Evolutionary conservation across 2,113 vertebrate species (phyloP), one percentile per base, ranked within the genome.

Genomic region (Pholis gunnellus): DNA sequence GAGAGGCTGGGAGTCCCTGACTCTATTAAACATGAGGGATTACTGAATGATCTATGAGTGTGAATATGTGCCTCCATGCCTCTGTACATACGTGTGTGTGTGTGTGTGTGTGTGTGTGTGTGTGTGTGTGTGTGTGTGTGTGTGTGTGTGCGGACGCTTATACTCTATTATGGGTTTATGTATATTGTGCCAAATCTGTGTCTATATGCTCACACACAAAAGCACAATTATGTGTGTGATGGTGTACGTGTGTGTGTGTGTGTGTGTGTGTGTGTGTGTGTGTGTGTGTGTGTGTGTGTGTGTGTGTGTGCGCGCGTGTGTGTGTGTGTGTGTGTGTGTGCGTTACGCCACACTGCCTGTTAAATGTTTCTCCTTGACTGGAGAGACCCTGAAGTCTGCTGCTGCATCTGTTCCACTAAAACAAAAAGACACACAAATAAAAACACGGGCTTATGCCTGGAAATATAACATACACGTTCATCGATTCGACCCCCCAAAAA

Each of bases 331-430:
- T 20, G 66, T 22, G 46, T 0, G 17, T n/a, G 63, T 78, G 75
- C 57, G 75, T 69, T 27, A 76, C 20, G 29, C 67, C 56, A 83
- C 27, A 17, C 64, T 70, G 82, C 75, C 87, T 75, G 85, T 88
- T 86, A 91, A 88, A 90, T 91, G 82, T 91, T 89, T 93, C 88
- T 87, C 73, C 92, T 90, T 86, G 86, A 91, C 83, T 89, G 79
- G 78, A 81, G 50, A 87, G 82, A 87, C 84, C 88, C 84, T 75
- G 72, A 72, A 73, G 82, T 87, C 86, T 82, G 87, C 72, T 25
- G 15, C 69, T 83, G 80, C 85, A 87, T 89, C 85, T 86, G 83
- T 75, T 87, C 71, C 74, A 54, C 65, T 69, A 54, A 75, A 83
- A 74, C 73, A 82, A 42, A 69, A 4, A 59, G 18, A 36, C 34